A percentile compares a stretch with the other conserved stretches of the same genome.
Evolutionary conservation across 2,888 invertebrate genomes (phyloP).

Genomic region (Corbicula japonica): DNA sequence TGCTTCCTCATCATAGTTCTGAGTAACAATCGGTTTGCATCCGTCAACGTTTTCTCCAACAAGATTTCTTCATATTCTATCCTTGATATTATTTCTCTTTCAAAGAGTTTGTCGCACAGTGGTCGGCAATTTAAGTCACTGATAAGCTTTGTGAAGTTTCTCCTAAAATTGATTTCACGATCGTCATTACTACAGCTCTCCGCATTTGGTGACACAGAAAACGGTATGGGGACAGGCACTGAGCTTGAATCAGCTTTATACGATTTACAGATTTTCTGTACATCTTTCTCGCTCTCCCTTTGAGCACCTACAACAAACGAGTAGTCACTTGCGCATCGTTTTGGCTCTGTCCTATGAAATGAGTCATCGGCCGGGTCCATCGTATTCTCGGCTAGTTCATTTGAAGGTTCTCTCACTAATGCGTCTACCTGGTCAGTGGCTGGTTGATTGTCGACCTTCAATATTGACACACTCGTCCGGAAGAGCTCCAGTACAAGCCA

Average conservation of each 20-base stretch:
- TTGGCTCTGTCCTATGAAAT: background rate
- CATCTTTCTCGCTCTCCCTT: no score
- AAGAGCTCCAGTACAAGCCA: conserved; percentile 46
- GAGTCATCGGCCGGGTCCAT: background rate
- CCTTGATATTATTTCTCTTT: conserved; percentile 15
- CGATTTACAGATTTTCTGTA: no score
- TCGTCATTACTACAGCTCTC: no score
- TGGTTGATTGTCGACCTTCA: background rate
- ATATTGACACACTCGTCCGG: conserved; percentile 5
- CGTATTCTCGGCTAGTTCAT: conserved; percentile 27
- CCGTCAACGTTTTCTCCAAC: background rate
- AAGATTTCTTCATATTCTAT: conserved; percentile 19
- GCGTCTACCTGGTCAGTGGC: conserved; percentile 24
- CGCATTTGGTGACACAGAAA: no score
- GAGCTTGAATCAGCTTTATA: no score
- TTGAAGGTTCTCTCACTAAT: conserved; percentile 27
- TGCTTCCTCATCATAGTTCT: conserved; percentile 21
- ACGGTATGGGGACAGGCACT: no score
- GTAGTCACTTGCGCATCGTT: conserved; percentile 11
- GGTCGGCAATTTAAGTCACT: conserved; percentile 14
- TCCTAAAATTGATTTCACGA: conserved; percentile 11
- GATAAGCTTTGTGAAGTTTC: conserved; percentile 15
- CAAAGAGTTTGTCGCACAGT: conserved; percentile 15
- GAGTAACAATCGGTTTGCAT: conserved; percentile 22
- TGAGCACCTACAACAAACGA: background rate